These are phyloP conservation scores for Balanococcus diminutus DNA, from an alignment of 2,888 invertebrate species.

Conservation along the genomic window DNA sequence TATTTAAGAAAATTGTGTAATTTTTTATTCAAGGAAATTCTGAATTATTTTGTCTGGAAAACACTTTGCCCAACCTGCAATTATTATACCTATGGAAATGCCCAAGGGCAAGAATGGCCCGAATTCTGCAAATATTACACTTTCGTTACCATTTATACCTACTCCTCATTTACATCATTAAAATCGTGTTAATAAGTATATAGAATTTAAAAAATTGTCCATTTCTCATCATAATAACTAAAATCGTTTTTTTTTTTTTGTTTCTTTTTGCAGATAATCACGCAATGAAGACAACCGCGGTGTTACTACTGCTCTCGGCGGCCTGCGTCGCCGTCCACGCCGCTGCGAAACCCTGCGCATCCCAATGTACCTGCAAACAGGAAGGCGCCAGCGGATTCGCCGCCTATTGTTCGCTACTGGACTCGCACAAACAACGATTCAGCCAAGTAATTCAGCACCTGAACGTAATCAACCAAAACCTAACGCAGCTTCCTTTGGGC, in stretches of 20 bases:
- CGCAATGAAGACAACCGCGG: conserved; percentile 25
- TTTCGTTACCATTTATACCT: no score
- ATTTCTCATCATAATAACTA: neutral
- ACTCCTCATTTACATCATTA: no score
- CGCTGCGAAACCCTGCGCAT: conserved; percentile 64
- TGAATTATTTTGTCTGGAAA: no score
- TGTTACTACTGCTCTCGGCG: conserved; percentile 5
- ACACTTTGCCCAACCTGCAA: no score
- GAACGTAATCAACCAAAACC: conserved; percentile 69
- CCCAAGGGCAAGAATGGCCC: no score
- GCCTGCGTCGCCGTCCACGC: neutral
- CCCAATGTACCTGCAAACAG: conserved; percentile 69
- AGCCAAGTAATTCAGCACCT: conserved; percentile 71
- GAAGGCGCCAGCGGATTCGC: conserved; percentile 68
- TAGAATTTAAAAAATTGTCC: neutral
- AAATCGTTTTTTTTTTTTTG: neutral
- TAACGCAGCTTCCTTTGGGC: conserved; percentile 67
- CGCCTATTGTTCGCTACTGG: conserved; percentile 73
- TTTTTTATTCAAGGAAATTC: no score
- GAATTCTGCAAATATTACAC: no score
- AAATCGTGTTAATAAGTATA: no score
- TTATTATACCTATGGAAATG: no score
- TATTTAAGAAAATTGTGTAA: no score
- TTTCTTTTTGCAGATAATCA: neutral
- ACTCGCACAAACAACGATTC: conserved; percentile 71